These are phyloP conservation scores for Ochotona curzoniae DNA, from an alignment of 2,113 vertebrate species.

Conservation along the genomic window DNA sequence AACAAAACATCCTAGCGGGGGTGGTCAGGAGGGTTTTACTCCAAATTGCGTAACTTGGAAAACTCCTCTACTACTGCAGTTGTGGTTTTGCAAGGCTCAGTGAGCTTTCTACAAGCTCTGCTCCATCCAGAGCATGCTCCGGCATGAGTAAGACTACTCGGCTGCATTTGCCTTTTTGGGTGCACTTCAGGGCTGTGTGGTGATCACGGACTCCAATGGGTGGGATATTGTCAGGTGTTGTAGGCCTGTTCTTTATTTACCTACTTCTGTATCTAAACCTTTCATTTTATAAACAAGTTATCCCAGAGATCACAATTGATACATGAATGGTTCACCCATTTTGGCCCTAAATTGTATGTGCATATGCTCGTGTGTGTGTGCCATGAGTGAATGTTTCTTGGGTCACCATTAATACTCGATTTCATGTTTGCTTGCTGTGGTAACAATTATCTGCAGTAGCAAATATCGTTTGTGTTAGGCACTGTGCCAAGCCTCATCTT, in stretches of 20 bases:
- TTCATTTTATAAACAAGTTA: not conserved
- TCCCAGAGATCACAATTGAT: not conserved
- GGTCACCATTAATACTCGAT: not conserved
- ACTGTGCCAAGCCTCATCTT: not conserved
- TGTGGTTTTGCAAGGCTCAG: conserved; percentile 39
- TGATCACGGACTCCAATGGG: not conserved
- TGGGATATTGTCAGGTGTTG: not conserved
- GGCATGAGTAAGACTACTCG: not conserved
- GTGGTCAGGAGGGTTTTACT: conserved; percentile 18
- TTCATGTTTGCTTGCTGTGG: not conserved
- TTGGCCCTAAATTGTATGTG: not conserved
- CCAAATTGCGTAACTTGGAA: conserved; percentile 32
- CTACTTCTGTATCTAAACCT: not conserved
- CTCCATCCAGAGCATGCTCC: not conserved
- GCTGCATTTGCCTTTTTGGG: not conserved
- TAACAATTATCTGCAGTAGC: not conserved
- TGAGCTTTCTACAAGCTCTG: conserved; percentile 16
- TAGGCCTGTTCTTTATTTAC: not conserved
- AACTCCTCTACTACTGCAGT: not conserved
- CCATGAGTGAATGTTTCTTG: not conserved
- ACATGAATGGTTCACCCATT: not conserved
- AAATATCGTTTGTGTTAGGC: not conserved
- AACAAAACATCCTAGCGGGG: conserved; percentile 13
- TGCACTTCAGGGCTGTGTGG: not conserved
- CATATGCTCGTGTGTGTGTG: not conserved